A percentile compares a stretch with the other conserved stretches of the same genome.
Conservation (phyloP, 2,888 invertebrate genomes). For the Orthosia gracilis region DNA sequence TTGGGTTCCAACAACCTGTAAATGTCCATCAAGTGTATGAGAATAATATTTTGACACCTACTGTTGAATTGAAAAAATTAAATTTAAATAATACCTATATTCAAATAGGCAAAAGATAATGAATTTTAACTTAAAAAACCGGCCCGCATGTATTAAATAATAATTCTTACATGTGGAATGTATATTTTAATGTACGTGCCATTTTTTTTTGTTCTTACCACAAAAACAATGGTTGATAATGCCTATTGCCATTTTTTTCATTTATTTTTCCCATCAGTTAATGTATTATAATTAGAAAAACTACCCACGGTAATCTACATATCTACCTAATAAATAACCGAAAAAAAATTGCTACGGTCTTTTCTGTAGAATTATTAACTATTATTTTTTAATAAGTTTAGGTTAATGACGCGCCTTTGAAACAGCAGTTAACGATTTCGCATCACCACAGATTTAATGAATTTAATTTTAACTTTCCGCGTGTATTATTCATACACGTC, state of each 20-base stretch:
- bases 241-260: neutral
- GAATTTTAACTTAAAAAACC: neutral
- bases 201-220: neutral
- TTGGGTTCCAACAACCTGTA: conserved; percentile 94
- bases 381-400: neutral
- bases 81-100: too few relatives aligned
- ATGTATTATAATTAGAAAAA: neutral
- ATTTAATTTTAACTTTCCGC: neutral
- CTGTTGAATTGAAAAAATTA: neutral
- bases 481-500: neutral
- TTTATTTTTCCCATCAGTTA: neutral
- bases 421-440: neutral
- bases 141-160: neutral
- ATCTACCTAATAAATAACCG: too few relatives aligned
- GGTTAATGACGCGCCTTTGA: neutral
- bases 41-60: too few relatives aligned
- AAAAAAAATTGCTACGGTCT: neutral
- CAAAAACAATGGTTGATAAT: neutral
- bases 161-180: neutral
- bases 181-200: neutral
- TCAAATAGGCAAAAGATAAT: neutral
- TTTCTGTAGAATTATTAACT: neutral
- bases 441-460: conserved; percentile 9
- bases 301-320: neutral
- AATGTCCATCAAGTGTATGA: conserved; percentile 25